These are phyloP conservation scores for Muricea muricata DNA, from an alignment of 92 coral and sea anemone genomes.

Conservation along the genomic window DNA sequence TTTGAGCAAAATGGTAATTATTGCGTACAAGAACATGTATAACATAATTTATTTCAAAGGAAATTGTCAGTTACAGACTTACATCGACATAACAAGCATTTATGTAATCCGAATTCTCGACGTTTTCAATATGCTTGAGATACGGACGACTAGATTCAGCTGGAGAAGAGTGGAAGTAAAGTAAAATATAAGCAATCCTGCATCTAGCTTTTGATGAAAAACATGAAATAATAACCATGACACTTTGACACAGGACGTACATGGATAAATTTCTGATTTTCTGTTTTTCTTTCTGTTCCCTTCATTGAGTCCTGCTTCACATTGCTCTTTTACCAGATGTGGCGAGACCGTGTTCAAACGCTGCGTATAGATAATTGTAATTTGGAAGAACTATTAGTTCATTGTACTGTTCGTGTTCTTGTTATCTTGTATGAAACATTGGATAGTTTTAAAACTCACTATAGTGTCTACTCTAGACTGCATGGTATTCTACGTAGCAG, in stretches of 20 bases:
- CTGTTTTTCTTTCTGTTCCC: neutral
- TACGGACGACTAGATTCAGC: neutral
- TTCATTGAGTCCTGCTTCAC: neutral
- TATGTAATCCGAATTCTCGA: neutral
- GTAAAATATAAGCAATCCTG: neutral
- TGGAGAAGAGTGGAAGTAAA: neutral
- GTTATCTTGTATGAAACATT: too few species aligned
- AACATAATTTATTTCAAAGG: neutral
- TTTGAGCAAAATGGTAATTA: too few species aligned
- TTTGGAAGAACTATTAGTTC: neutral
- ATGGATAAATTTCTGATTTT: neutral
- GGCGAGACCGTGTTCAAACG: neutral
- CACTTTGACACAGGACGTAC: neutral
- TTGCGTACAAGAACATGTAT: too few species aligned
- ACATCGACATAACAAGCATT: constrained; percentile 32
- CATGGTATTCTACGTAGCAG: too few species aligned
- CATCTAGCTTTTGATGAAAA: too few species aligned
- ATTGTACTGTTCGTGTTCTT: neutral
- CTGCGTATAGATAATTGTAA: neutral
- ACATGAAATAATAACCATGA: too few species aligned
- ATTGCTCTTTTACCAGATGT: neutral
- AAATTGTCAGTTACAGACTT: neutral
- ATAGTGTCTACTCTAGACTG: too few species aligned
- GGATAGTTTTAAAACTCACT: too few species aligned
- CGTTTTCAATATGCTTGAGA: neutral